Percentiles rank a stretch among this genome's conserved stretches.
Evolutionary conservation across 35 echinoderm and acorn worm species (phyloP).

Genomic region (Anneissia japonica): DNA sequence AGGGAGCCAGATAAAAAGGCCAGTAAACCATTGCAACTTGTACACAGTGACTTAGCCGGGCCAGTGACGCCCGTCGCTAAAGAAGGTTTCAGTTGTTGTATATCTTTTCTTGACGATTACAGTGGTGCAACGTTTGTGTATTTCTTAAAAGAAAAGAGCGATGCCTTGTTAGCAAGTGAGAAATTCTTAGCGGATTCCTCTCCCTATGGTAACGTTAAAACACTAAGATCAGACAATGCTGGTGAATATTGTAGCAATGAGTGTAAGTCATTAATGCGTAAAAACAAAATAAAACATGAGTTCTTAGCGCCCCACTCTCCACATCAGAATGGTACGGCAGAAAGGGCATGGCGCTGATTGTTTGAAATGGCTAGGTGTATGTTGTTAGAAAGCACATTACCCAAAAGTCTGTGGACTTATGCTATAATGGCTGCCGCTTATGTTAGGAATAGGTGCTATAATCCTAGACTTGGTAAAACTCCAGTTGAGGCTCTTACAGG

Average conservation of each 20-base stretch:
- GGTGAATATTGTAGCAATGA: neutral
- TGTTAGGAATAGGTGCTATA: neutral
- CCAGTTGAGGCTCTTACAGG: neutral
- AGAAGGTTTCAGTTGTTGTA: neutral
- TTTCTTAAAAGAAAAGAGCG: neutral
- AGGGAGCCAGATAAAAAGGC: neutral
- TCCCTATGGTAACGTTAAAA: neutral
- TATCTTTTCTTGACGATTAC: neutral
- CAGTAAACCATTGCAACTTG: neutral
- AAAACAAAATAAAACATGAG: neutral
- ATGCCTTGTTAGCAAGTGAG: neutral
- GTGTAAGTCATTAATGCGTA: neutral
- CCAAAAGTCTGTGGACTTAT: neutral
- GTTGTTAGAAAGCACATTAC: neutral
- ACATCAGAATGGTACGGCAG: neutral
- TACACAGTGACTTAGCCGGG: neutral
- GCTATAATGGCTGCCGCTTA: neutral
- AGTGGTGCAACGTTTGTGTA: neutral
- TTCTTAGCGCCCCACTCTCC: neutral
- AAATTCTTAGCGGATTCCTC: neutral
- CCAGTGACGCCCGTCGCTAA: neutral
- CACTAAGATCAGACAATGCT: neutral
- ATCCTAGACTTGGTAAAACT: neutral
- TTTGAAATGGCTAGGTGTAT: conserved; percentile 1
- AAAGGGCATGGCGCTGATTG: neutral